Evolutionary conservation across 2,888 invertebrate genomes (phyloP).

Genomic region (Diplazon laetatorius): DNA sequence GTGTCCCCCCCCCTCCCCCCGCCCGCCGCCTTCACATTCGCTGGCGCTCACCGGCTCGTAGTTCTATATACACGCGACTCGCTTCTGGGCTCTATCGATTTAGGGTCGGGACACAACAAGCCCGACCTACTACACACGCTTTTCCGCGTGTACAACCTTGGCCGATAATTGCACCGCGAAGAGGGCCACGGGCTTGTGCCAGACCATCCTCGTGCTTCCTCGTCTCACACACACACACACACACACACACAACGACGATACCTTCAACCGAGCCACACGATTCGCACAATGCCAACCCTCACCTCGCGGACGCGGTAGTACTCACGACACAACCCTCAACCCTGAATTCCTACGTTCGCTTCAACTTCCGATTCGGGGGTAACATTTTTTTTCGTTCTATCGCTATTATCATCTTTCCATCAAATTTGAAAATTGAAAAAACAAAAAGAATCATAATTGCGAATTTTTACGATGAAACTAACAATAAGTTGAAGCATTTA

Average conservation of each 20-base stretch:
- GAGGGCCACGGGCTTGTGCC: constrained; percentile 22
- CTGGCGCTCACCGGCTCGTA: constrained; percentile 15
- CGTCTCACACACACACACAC: no score
- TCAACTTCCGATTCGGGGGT: no score
- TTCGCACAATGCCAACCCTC: constrained; percentile 16
- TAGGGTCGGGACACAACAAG: constrained; percentile 69
- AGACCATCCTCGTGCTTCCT: constrained; percentile 14
- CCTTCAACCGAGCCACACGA: constrained; percentile 7
- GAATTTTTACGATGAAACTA: no score
- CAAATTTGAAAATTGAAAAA: no score
- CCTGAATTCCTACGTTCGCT: no score
- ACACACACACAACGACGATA: neutral
- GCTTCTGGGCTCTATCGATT: constrained; percentile 74
- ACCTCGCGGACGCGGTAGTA: no score
- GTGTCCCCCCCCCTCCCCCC: constrained; percentile 42
- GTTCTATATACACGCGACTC: constrained; percentile 27
- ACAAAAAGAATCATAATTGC: no score
- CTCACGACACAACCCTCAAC: no score
- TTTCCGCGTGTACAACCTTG: constrained; percentile 61
- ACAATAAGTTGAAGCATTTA: no score
- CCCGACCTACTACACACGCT: constrained; percentile 67
- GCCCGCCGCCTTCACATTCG: constrained; percentile 40
- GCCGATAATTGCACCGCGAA: constrained; percentile 46
- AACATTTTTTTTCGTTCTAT: no score
- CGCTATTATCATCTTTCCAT: no score